Evolutionary conservation across 2,113 vertebrate species (phyloP).

Genomic region (Cheilinus undulatus): DNA sequence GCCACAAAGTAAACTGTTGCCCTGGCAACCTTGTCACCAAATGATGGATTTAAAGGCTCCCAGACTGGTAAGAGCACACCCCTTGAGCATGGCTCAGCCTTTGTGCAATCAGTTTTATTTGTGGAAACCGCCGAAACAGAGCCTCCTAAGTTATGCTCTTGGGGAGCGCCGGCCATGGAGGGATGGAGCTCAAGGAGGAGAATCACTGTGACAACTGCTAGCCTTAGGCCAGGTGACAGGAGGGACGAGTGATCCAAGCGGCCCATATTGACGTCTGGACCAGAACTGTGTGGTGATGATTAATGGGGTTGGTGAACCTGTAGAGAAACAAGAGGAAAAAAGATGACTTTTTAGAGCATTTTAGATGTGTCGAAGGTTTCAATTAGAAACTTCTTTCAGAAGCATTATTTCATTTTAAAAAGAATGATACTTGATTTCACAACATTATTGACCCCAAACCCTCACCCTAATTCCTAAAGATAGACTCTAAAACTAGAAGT

Average conservation of each 20-base stretch:
- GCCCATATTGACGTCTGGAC: slow-evolving; percentile 82
- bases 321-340: slow-evolving; percentile 47
- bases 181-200: slow-evolving; percentile 82
- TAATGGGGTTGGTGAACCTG: slow-evolving; percentile 75
- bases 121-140: slow-evolving; percentile 77
- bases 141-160: slow-evolving; percentile 67
- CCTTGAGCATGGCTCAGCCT: slow-evolving; percentile 85
- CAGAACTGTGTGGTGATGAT: slow-evolving; percentile 19
- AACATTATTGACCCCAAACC: too few species aligned
- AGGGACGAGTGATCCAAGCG: slow-evolving; percentile 63
- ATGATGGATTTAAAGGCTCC: slow-evolving; percentile 95
- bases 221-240: slow-evolving; percentile 79
- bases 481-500: too few species aligned
- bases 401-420: too few species aligned
- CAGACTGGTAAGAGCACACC: slow-evolving; percentile 95
- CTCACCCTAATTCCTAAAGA: too few species aligned
- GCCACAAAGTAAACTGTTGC: slow-evolving; percentile 98
- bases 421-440: too few species aligned
- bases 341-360: too few species aligned
- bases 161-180: slow-evolving; percentile 66
- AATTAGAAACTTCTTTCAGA: too few species aligned
- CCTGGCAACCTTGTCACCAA: slow-evolving; percentile 97
- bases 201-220: slow-evolving; percentile 79
- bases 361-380: too few species aligned
- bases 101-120: slow-evolving; percentile 84